Base-by-base conservation (phyloP, 2,888 invertebrate genomes). In the Eulithis prunata region DNA sequence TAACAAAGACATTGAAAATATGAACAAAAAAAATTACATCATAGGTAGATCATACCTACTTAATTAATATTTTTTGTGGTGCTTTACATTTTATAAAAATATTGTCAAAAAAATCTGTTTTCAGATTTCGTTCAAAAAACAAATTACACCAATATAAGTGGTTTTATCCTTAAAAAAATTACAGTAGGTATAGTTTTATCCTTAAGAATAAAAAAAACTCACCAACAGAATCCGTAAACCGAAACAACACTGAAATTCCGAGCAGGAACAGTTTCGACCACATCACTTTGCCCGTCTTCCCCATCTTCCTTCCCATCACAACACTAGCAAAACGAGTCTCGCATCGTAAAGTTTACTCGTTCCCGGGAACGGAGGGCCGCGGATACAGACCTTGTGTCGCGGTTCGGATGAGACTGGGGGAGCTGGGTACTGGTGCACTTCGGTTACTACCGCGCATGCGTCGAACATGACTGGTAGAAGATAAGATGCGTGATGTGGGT, bases 191-290 rank as follows among this genome's bases (percentile, higher is more conserved):
- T 32, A 32, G 4, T 4, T 32, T 32, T 32, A 45, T n/a, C 4
- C 1, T n/a, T n/a, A 45, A 12, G 0, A n/a, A n/a, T 45, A 21
- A 41, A 38, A 1, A 13, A 62, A 79, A 87, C 91, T 91, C 78
- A 91, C 91, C 91, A 64, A 91, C 84, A 49, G 91, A 91, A 81
- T 89, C 90, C 84, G 91, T 90, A 77, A 85, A 86, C 68, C 83
- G 83, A 74, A 89, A 87, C 78, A 91, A 83, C 89, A 91, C 90
- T 87, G 90, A 84, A 87, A 91, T 81, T 90, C 89, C 90, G 77
- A 89, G 80, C 80, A 89, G 78, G 74, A 88, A 73, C 72, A 86
- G 81, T 72, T 78, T 75, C 11, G 74, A 76, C 78, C 88, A 89
- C 83, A 87, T 85, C 88, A 90, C 90, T 79, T 75, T 49, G 38